Conservation (phyloP, 23 tunicate genomes). For the Corella eumyota region DNA sequence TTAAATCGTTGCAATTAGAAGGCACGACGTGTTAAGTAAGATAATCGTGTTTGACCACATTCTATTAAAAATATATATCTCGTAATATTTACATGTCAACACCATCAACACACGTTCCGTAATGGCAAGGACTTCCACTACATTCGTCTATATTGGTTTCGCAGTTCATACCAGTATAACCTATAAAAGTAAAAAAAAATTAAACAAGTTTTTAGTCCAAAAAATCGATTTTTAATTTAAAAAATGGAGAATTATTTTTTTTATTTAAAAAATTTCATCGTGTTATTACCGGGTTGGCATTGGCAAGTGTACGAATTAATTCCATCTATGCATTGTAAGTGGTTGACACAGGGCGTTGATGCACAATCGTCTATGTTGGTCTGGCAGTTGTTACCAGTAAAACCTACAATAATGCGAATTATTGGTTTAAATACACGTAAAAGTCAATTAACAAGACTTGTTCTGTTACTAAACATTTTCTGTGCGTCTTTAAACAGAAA, state of each 20-base stretch:
- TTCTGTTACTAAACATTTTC: background rate
- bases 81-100: slow-evolving; percentile 24
- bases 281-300: slow-evolving; percentile 23
- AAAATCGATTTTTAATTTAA: background rate
- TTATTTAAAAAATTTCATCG: background rate
- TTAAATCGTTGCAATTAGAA: no score
- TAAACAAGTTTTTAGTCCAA: background rate
- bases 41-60: no score
- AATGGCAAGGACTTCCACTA: slow-evolving; percentile 59
- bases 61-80: no score
- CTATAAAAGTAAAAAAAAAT: slow-evolving; percentile 10
- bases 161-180: slow-evolving; percentile 73
- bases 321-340: slow-evolving; percentile 42
- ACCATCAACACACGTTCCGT: slow-evolving; percentile 75
- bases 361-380: slow-evolving; percentile 64
- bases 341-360: slow-evolving; percentile 41
- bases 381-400: slow-evolving; percentile 48
- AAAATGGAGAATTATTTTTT: no score
- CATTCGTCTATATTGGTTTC: slow-evolving; percentile 78
- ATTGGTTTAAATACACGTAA: background rate
- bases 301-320: slow-evolving; percentile 34
- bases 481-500: background rate
- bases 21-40: no score
- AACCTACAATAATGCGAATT: slow-evolving; percentile 21
- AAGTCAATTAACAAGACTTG: background rate